Evolutionary conservation across 2,113 vertebrate genomes (phyloP).

Genomic region (Caranx ignobilis): DNA sequence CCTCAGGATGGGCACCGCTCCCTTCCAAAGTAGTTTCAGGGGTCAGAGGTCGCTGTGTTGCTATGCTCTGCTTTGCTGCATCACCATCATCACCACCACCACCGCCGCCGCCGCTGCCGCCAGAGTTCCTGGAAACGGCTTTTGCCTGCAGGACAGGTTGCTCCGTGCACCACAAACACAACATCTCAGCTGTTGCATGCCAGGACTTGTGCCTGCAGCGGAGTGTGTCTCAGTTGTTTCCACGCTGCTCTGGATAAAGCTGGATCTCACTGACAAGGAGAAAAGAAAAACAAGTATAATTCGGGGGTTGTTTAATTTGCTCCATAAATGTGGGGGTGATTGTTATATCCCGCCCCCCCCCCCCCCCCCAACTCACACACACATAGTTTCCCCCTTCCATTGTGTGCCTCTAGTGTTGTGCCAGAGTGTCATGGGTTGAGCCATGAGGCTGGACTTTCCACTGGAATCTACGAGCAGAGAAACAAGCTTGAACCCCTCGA

Average conservation of each 20-base stretch:
- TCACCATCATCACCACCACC: too few relatives aligned
- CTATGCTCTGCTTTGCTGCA: too few relatives aligned
- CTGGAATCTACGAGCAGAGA: slow-evolving; percentile 56
- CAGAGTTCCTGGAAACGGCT: slow-evolving; percentile 3
- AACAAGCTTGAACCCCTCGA: slow-evolving; percentile 32
- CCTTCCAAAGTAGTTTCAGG: not conserved
- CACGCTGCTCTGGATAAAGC: slow-evolving; percentile 11
- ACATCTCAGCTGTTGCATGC: slow-evolving; percentile 35
- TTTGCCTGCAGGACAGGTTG: slow-evolving; percentile 47
- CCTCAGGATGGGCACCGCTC: slow-evolving; percentile 1
- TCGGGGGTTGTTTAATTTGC: slow-evolving; percentile 39
- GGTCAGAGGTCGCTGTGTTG: slow-evolving; percentile 40
- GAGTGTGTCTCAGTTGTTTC: slow-evolving; percentile 26
- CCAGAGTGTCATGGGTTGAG: slow-evolving; percentile 41
- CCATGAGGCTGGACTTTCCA: slow-evolving; percentile 69
- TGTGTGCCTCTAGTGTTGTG: slow-evolving; percentile 47
- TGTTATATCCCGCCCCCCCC: slow-evolving; percentile 24
- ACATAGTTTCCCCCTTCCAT: slow-evolving; percentile 46
- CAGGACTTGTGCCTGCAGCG: slow-evolving; percentile 34
- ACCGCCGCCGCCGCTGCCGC: not conserved
- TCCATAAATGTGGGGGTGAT: slow-evolving; percentile 46
- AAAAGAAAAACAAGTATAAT: not conserved
- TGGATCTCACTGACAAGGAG: slow-evolving; percentile 18
- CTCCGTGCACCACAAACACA: slow-evolving; percentile 18
- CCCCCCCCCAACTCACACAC: not conserved